phyloP scores from a whole-genome alignment of 1,140 invertebrate genomes.

The Drosophila kikkawai region DNA sequence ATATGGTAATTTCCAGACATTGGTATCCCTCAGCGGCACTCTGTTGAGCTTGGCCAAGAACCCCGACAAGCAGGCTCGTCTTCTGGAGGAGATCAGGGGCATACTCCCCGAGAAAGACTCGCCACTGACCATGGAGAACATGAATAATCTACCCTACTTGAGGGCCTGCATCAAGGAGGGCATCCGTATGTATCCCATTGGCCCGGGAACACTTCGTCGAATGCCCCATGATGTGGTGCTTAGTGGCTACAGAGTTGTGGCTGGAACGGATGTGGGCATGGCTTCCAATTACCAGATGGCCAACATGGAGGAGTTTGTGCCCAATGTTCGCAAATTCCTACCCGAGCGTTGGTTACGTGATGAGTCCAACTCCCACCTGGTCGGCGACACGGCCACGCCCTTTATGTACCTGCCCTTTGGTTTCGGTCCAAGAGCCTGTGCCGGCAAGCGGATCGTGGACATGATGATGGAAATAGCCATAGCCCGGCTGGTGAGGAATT shows the following conservation, averaged over 20 bases:
- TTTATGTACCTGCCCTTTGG: constrained; percentile 88
- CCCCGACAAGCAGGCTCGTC: constrained; percentile 88
- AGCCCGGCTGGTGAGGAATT: constrained; percentile 87
- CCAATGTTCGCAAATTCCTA: constrained; percentile 86
- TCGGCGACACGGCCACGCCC: constrained; percentile 86
- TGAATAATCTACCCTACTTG: constrained; percentile 87
- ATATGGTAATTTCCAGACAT: not conserved
- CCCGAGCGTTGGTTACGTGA: constrained; percentile 87
- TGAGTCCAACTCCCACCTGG: constrained; percentile 54
- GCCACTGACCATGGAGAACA: constrained; percentile 86
- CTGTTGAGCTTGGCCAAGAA: constrained; percentile 87
- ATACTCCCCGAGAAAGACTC: constrained; percentile 85
- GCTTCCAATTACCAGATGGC: constrained; percentile 85
- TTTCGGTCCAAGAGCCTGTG: constrained; percentile 87
- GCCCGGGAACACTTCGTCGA: constrained; percentile 85
- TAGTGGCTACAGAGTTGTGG: constrained; percentile 87
- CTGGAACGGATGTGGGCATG: constrained; percentile 87
- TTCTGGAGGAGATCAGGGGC: constrained; percentile 88
- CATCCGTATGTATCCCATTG: constrained; percentile 86
- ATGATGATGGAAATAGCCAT: constrained; percentile 89
- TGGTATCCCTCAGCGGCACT: constrained; percentile 54
- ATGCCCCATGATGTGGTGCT: constrained; percentile 86
- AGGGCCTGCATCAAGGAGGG: constrained; percentile 89
- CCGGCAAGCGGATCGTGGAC: constrained; percentile 89
- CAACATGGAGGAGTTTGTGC: constrained; percentile 86